Evolutionary conservation across 2,888 invertebrate genomes (phyloP), one percentile per base, ranked within the genome.

Genomic region (Lepidocyrtinus sp.): DNA sequence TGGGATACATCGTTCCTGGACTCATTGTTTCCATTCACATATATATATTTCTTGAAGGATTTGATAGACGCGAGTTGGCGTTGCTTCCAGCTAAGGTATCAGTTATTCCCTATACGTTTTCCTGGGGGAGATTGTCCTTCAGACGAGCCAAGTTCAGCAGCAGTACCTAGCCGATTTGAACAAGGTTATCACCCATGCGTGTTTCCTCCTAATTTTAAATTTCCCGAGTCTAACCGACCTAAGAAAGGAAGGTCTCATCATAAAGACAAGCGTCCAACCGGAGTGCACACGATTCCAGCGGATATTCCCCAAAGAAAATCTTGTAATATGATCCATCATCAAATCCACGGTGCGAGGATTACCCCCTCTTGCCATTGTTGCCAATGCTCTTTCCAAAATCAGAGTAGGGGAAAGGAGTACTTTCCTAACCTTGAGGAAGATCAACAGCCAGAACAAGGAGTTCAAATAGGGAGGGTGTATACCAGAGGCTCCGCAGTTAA

Each of bases 51-150:
- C 5, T 0, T 65, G 0, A 26, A 55, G 21, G 17, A 62, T 12
- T 15, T 64, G 5, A 76, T 70, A 1, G 76, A 76, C 22, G 63
- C 26, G 2, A 55, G 62, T 1, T 76, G 76, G 69, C 17, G 17
- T 3, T 27, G 24, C 22, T 70, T 76, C 46, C 76, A 50, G 24
- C 22, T 64, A 21, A 17, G 64, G 9, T 70, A 64, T 27, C 76
- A 76, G 36, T 63, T 76, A 2, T 55, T 76, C 22, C 76, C 76
- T 0, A 62, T 76, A 2, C 7, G 27, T 5, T 64, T 64, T 25
- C 59, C 76, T 5, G 25, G 17, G 9, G 36, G 24, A 25, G 7
- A 25, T 59, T 9, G 25, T 27, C 12, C 59, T 59, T 7, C 19
- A 36, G 36, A 36, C 36, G n/a, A n/a, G n/a, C 36, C 36, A 7